Conservation (phyloP, 2,113 vertebrate species). For the Pygoscelis antarcticus region DNA sequence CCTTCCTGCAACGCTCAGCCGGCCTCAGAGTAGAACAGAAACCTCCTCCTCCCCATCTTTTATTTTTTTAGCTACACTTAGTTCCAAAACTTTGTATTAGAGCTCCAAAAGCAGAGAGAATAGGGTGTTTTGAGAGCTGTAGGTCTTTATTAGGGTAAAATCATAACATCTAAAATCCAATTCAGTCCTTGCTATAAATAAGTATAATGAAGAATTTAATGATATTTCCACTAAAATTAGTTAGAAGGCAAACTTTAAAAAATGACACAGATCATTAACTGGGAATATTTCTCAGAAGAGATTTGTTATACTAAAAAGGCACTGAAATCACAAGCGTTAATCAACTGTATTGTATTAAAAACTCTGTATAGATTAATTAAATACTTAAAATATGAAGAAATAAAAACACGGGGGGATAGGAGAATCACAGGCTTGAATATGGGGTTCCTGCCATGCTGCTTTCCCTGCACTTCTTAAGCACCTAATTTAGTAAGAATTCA, state of each 20-base stretch:
- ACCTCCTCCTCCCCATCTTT: background rate
- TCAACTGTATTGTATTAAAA: slow-evolving; percentile 71
- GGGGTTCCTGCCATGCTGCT: background rate
- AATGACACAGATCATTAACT: slow-evolving; percentile 73
- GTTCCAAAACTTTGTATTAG: background rate
- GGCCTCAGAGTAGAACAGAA: background rate
- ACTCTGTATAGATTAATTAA: slow-evolving; percentile 72
- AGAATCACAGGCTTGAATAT: background rate
- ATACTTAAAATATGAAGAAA: slow-evolving; percentile 45
- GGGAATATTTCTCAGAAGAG: slow-evolving; percentile 71
- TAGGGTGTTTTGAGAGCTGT: background rate
- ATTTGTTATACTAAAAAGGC: slow-evolving; percentile 74
- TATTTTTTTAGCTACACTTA: background rate
- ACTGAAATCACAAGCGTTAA: slow-evolving; percentile 66
- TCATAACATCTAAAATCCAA: slow-evolving; percentile 32
- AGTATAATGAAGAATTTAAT: slow-evolving; percentile 41
- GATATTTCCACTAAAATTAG: slow-evolving; percentile 58
- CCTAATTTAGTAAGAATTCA: slow-evolving; percentile 29
- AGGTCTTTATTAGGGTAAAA: slow-evolving; percentile 29
- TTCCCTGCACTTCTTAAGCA: background rate
- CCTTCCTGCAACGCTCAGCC: background rate
- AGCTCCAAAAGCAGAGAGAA: background rate
- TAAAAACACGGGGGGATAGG: background rate
- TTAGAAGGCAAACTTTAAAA: slow-evolving; percentile 72
- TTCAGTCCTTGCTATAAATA: slow-evolving; percentile 44